phyloP scores from a whole-genome alignment of 1,140 invertebrate genomes.

The Spodoptera litura region DNA sequence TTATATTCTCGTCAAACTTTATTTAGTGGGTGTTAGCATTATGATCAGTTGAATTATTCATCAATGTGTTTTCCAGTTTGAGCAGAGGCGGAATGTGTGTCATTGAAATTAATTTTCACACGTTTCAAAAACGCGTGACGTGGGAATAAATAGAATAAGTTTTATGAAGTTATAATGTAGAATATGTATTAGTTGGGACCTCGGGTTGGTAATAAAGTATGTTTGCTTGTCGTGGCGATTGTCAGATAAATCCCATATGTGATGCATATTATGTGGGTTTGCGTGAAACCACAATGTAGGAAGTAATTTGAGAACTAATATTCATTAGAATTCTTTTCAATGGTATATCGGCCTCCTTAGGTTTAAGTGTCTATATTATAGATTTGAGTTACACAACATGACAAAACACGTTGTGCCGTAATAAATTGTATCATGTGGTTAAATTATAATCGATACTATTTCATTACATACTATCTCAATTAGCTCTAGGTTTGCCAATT shows the following conservation, averaged over 20 bases:
- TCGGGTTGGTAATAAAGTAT: conserved; percentile 16
- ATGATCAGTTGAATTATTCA: conserved; percentile 43
- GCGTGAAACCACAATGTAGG: conserved; percentile 52
- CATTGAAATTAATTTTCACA: conserved; percentile 39
- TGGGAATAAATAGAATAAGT: conserved; percentile 23
- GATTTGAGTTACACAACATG: background rate
- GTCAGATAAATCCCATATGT: conserved; percentile 27
- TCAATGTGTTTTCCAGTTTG: conserved; percentile 11
- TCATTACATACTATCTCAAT: too few species aligned
- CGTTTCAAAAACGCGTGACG: conserved; percentile 3
- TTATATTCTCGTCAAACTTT: background rate
- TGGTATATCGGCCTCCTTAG: background rate
- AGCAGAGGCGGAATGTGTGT: conserved; percentile 5
- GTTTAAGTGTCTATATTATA: background rate
- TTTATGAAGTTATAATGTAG: conserved; percentile 21
- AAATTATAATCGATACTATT: too few species aligned
- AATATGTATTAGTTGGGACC: background rate
- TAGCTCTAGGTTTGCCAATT: too few species aligned
- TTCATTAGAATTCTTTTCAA: conserved; percentile 1
- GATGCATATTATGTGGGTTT: conserved; percentile 28
- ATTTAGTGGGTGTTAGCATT: conserved; percentile 27
- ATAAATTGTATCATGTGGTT: too few species aligned
- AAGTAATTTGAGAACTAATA: conserved; percentile 51
- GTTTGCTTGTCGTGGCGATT: conserved; percentile 14
- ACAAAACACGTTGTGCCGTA: too few species aligned